phyloP scores from a whole-genome alignment of 2,797 vertebrate genomes.

The Caiman crocodilus region DNA sequence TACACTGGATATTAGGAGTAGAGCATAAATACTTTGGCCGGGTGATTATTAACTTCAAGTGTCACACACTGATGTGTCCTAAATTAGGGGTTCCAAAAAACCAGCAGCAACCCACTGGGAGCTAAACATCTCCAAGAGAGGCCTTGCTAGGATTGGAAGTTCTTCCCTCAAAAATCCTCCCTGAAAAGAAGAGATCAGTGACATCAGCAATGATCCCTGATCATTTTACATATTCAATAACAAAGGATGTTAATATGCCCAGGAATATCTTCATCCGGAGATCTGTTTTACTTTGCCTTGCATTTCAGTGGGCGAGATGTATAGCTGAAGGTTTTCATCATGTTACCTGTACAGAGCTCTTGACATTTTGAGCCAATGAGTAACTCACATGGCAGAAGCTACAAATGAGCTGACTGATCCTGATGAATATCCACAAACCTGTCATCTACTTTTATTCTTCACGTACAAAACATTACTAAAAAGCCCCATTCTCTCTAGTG shows the following conservation, averaged over 20 bases:
- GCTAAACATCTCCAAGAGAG: accelerated
- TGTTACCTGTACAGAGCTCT: background rate
- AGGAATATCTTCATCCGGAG: accelerated
- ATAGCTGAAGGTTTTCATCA: background rate
- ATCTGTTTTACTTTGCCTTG: background rate
- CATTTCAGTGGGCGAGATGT: background rate
- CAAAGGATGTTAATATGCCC: background rate
- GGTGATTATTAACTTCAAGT: background rate
- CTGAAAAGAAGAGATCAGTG: background rate
- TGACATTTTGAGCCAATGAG: background rate
- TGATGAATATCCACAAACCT: background rate
- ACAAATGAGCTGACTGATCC: background rate
- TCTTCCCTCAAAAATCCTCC: background rate
- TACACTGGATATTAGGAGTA: background rate
- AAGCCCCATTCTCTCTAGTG: background rate
- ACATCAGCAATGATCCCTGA: background rate
- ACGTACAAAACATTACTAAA: background rate
- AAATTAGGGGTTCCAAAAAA: background rate
- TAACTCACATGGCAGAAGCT: background rate
- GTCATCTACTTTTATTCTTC: background rate
- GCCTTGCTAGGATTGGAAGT: accelerated
- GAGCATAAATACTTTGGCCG: background rate
- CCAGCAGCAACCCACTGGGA: background rate
- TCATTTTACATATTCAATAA: background rate
- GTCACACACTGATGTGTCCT: background rate